Evolutionary conservation across 2,113 vertebrate species (phyloP), one percentile per base, ranked within the genome.

Genomic region (Passer montanus): DNA sequence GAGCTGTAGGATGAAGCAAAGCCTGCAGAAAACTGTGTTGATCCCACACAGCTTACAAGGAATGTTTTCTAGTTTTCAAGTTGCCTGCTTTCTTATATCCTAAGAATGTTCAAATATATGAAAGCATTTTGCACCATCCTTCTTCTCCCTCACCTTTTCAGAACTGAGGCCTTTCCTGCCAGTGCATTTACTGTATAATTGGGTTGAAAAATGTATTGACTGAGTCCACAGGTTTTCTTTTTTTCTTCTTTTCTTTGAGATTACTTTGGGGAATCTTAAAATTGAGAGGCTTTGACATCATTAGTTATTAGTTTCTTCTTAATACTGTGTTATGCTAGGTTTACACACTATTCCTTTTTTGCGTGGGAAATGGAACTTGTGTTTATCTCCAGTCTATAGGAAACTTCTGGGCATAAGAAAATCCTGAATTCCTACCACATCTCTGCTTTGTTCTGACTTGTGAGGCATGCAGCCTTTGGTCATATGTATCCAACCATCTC

Each of bases 21-120:
- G 30, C 35, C 73, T 37, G 59, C 52, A 79, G 94, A 93, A 85
- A 94, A 89, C 94, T 82, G 89, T 10, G 31, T 87, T 91, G 93
- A 78, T 96, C 74, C 81, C 70, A 89, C 92, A 83, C 92, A 93
- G 93, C 96, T 95, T 92, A 88, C 59, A 66, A 88, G 87, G 75
- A 96, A 91, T 92, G 90, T 94, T 93, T 87, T 90, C 93, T 89
- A 69, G 53, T 67, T 68, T 77, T 60, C 46, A 68, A 97, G 52
- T 97, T 89, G 86, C 87, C 93, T 97, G 94, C 84, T 96, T 62
- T 97, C 95, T 94, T 96, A 69, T 91, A 92, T 92, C 84, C 75
- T 97, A 68, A 96, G 96, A 98, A 96, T 98, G 96, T 98, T 96
- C 88, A 96, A 95, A 92, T 73, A 4, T 97, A 59, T 89, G 92